Conservation (phyloP, 2,888 invertebrate genomes). For the Eumacrocentrus americanus region DNA sequence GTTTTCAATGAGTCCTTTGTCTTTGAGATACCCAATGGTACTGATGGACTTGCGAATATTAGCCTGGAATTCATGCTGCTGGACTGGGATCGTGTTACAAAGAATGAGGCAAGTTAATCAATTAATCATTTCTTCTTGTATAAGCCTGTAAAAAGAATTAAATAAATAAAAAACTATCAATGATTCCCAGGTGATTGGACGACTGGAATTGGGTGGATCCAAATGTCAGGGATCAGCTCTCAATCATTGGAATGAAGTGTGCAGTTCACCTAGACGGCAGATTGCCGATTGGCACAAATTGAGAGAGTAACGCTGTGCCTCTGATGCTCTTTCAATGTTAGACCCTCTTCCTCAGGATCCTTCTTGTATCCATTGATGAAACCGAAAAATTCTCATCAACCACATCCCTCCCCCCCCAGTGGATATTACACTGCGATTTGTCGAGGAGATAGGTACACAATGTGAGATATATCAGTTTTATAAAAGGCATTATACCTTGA, state of each 20-base stretch:
- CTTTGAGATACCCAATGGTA: conserved; percentile 89
- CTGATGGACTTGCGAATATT: conserved; percentile 80
- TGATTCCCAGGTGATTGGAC: conserved; percentile 82
- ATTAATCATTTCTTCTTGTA: conserved; percentile 59
- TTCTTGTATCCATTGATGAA: conserved; percentile 23
- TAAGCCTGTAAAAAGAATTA: not conserved
- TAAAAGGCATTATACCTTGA: conserved; percentile 36
- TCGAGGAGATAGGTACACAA: conserved; percentile 7
- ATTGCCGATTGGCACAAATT: conserved; percentile 99
- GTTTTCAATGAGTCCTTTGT: conserved; percentile 99
- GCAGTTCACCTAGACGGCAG: conserved; percentile 95
- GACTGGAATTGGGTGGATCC: conserved; percentile 87
- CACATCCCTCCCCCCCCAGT: conserved; percentile 17
- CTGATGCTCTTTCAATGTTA: conserved; percentile 3
- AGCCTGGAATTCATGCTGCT: conserved; percentile 87
- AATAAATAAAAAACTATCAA: not conserved
- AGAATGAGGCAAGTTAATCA: conserved; percentile 77
- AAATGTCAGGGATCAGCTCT: conserved; percentile 81
- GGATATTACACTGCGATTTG: conserved; percentile 27
- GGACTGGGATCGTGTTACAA: conserved; percentile 98
- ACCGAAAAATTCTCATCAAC: conserved; percentile 11
- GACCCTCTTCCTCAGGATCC: conserved; percentile 33
- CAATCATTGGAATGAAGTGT: conserved; percentile 97
- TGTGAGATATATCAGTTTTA: conserved; percentile 44
- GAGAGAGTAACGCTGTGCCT: conserved; percentile 71